Conservation (phyloP, 2,797 vertebrate species). For the Psittacula derbiana region DNA sequence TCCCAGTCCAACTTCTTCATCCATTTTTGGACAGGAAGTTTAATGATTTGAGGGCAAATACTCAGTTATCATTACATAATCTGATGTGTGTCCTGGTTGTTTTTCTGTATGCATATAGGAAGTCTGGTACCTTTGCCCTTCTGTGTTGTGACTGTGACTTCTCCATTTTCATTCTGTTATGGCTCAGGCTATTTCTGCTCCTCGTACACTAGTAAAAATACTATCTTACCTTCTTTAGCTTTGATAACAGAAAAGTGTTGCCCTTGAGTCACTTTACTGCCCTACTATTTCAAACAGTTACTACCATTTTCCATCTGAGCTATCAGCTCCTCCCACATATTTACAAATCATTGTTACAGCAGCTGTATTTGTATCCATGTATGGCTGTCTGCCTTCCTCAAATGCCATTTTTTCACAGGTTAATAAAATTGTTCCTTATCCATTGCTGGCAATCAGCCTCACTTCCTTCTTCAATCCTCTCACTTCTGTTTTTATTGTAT, state of each 20-base stretch:
- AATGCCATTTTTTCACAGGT: background rate
- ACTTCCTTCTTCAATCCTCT: background rate
- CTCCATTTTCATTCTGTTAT: background rate
- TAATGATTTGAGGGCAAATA: background rate
- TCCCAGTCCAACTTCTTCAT: background rate
- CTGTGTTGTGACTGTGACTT: background rate
- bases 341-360: background rate
- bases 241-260: background rate
- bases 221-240: background rate
- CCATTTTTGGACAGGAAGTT: background rate
- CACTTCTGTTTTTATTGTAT: background rate
- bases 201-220: background rate
- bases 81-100: rapidly evolving
- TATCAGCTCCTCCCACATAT: background rate
- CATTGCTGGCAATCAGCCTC: background rate
- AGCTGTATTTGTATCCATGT: background rate
- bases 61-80: background rate
- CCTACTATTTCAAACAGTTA: background rate
- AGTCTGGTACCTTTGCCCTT: background rate
- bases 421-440: background rate
- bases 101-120: background rate
- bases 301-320: background rate
- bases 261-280: background rate
- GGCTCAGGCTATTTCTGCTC: background rate
- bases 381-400: background rate